Evolutionary conservation across 2,888 invertebrate genomes (phyloP).

Genomic region (Stenchaetothrips biformis): DNA sequence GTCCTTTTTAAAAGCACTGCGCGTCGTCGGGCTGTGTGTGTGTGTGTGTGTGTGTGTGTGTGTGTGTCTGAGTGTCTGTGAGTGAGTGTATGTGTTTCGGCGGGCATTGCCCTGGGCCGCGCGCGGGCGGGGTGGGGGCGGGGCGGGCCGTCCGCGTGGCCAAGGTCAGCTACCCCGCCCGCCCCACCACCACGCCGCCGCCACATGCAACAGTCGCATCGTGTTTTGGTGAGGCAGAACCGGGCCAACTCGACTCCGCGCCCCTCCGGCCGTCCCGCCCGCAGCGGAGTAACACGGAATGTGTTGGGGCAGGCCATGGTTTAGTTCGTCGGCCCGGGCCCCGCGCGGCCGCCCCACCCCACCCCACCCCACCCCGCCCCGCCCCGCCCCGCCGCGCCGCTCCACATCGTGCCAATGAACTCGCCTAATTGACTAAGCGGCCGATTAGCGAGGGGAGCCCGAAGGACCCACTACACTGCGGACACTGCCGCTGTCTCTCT

Average conservation of each 20-base stretch:
- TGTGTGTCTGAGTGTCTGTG: no score
- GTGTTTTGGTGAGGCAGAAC: constrained; percentile 15
- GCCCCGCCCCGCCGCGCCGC: not conserved
- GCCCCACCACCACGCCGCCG: not conserved
- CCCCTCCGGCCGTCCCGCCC: not conserved
- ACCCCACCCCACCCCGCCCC: no score
- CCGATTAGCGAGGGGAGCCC: constrained; percentile 3
- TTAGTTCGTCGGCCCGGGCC: not conserved
- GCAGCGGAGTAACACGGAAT: not conserved
- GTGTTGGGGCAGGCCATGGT: constrained; percentile 14
- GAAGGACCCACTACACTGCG: not conserved
- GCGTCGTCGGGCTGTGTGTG: not conserved
- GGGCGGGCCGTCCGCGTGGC: not conserved
- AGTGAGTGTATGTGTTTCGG: not conserved
- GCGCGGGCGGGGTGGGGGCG: not conserved
- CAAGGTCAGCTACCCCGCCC: constrained; percentile 15
- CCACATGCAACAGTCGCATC: constrained; percentile 16
- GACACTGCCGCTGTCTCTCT: no score
- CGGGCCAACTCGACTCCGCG: not conserved
- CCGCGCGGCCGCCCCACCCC: not conserved
- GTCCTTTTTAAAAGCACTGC: no score
- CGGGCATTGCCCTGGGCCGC: not conserved
- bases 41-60: no score
- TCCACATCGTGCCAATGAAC: constrained; percentile 3
- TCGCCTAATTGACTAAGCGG: not conserved